Percentiles rank a stretch among this genome's conserved stretches.
Evolutionary conservation across 2,888 invertebrate species (phyloP).

Genomic region (Proisotoma minuta): DNA sequence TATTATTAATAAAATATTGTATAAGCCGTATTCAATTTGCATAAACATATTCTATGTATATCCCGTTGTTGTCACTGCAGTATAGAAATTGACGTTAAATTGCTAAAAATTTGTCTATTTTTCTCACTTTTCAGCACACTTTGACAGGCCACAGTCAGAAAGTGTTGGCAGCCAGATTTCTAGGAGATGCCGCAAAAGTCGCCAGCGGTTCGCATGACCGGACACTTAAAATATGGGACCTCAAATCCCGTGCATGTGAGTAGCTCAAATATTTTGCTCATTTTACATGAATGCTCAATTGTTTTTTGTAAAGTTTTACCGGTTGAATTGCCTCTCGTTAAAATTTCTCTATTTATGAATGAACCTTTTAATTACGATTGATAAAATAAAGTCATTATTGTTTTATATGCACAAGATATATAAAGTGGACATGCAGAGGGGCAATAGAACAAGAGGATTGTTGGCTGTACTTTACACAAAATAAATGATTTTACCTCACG

Average conservation of each 20-base stretch:
- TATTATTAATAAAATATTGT: neutral
- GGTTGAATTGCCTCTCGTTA: neutral
- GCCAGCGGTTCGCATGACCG: conserved; percentile 92
- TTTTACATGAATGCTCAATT: too few relatives aligned
- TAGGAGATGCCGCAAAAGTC: conserved; percentile 63
- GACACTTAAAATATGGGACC: conserved; percentile 97
- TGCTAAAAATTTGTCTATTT: conserved; percentile 12
- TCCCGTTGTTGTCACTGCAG: neutral
- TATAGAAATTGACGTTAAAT: neutral
- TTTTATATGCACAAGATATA: too few relatives aligned
- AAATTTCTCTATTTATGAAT: neutral
- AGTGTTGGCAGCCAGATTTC: conserved; percentile 94
- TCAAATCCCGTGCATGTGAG: conserved; percentile 83
- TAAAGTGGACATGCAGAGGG: too few relatives aligned
- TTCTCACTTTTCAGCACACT: conserved; percentile 66
- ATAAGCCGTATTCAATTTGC: neutral
- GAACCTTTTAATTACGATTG: neutral
- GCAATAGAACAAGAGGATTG: too few relatives aligned
- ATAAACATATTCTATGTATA: neutral
- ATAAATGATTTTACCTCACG: too few relatives aligned
- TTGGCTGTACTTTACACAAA: too few relatives aligned
- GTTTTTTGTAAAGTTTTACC: neutral
- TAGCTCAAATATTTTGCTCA: conserved; percentile 48
- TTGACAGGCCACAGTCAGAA: conserved; percentile 94
- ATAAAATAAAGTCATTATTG: conserved; percentile 6